Evolutionary conservation across 2,888 invertebrate genomes (phyloP).

Genomic region (Ernsta delagoae): DNA sequence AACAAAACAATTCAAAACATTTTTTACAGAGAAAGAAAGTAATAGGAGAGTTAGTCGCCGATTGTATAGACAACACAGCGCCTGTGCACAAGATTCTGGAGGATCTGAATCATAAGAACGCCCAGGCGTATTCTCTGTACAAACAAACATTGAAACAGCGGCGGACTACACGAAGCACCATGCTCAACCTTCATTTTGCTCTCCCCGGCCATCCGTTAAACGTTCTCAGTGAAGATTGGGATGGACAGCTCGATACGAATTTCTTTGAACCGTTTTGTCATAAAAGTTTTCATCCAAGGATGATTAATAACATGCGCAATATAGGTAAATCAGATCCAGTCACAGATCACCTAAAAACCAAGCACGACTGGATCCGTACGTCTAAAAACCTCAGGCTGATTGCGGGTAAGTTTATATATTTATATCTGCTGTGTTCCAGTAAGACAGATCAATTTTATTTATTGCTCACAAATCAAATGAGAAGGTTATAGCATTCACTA

Average conservation of each 20-base stretch:
- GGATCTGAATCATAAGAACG: constrained; percentile 52
- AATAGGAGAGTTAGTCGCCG: constrained; percentile 49
- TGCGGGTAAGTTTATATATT: constrained; percentile 49
- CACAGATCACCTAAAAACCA: constrained; percentile 57
- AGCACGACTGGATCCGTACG: constrained; percentile 58
- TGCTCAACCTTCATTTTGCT: constrained; percentile 50
- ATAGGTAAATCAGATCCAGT: constrained; percentile 62
- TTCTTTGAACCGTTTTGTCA: constrained; percentile 69
- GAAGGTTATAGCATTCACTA: too few species aligned
- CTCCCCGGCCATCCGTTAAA: constrained; percentile 63
- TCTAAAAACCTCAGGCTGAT: constrained; percentile 43
- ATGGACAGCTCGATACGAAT: constrained; percentile 62
- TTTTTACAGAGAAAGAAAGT: constrained; percentile 44
- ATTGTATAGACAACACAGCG: constrained; percentile 58
- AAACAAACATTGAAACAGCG: constrained; percentile 55
- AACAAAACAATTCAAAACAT: too few species aligned
- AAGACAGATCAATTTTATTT: too few species aligned
- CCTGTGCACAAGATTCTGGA: constrained; percentile 59
- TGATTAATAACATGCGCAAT: constrained; percentile 57
- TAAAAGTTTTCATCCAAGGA: constrained; percentile 64
- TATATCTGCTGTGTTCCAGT: background rate
- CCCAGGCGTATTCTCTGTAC: constrained; percentile 57
- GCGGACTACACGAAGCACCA: constrained; percentile 39
- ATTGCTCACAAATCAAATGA: too few species aligned
- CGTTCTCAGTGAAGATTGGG: constrained; percentile 65